A percentile compares a stretch with the other conserved stretches of the same genome.
Evolutionary conservation across 2,888 invertebrate species (phyloP).

Genomic region (Trachelus stipa): DNA sequence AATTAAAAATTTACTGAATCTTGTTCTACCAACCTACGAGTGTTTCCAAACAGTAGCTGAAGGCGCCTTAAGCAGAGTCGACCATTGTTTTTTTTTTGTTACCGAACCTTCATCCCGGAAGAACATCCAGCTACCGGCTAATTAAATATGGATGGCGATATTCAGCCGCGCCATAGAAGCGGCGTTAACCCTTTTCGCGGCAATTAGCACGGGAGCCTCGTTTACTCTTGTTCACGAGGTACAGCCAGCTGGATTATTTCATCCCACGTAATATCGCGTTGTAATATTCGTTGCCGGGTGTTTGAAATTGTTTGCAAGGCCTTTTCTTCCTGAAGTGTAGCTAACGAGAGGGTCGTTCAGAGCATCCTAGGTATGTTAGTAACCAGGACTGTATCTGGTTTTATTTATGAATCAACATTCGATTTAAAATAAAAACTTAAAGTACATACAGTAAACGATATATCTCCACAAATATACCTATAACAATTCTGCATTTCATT

Average conservation of each 20-base stretch:
- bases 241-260: conserved; percentile 58
- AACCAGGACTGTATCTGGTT: too few relatives aligned
- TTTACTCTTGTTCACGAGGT: conserved; percentile 57
- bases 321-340: conserved; percentile 30
- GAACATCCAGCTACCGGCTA: conserved; percentile 37
- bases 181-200: conserved; percentile 62
- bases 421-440: too few relatives aligned
- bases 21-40: too few relatives aligned
- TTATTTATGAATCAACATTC: too few relatives aligned
- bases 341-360: conserved; percentile 17
- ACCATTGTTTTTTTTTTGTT: not conserved
- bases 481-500: too few relatives aligned
- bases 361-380: conserved; percentile 16
- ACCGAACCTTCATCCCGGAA: conserved; percentile 9
- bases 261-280: conserved; percentile 61
- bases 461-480: too few relatives aligned
- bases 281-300: conserved; percentile 63
- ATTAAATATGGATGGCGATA: conserved; percentile 62
- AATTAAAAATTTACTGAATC: too few relatives aligned
- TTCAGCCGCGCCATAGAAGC: conserved; percentile 37
- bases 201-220: conserved; percentile 60
- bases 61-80: not conserved
- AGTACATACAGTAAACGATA: too few relatives aligned
- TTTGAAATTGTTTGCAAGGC: conserved; percentile 58
- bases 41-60: too few relatives aligned